Percentiles rank a stretch among this genome's conserved stretches.
Evolutionary conservation across 2,113 vertebrate species (phyloP).

Genomic region (Rissa tridactyla): DNA sequence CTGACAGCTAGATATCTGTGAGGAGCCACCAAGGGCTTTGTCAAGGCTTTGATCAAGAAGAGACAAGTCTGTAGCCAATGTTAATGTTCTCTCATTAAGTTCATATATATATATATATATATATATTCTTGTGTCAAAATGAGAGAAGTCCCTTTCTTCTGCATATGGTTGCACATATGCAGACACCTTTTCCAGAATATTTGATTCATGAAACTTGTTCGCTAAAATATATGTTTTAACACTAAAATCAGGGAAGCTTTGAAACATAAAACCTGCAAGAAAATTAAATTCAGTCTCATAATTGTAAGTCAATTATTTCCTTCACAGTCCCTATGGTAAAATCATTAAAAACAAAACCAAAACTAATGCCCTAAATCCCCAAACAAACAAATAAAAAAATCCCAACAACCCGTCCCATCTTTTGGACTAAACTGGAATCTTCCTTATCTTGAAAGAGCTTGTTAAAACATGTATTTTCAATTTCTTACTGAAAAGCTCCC

Average conservation of each 20-base stretch:
- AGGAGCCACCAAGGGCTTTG: not conserved
- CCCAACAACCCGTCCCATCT: not conserved
- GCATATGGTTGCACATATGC: not conserved
- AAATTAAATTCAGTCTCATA: not conserved
- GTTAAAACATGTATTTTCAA: not conserved
- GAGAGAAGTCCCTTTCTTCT: not conserved
- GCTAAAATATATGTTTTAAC: not conserved
- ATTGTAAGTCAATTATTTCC: not conserved
- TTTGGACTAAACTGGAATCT: not conserved
- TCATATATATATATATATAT: not conserved
- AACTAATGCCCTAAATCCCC: not conserved
- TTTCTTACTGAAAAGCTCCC: not conserved
- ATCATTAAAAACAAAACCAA: not conserved
- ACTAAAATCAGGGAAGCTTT: not conserved
- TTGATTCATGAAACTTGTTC: not conserved
- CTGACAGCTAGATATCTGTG: not conserved
- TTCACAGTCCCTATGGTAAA: not conserved
- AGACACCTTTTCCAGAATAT: not conserved
- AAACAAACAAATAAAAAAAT: not conserved
- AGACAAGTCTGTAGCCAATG: not conserved
- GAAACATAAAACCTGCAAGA: not conserved
- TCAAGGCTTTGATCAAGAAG: not conserved
- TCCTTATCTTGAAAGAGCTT: not conserved
- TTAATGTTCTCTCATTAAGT: not conserved
- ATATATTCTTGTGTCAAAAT: not conserved